phyloP scores from a whole-genome alignment of 2,888 invertebrate genomes.

The Slavum lentiscoides region DNA sequence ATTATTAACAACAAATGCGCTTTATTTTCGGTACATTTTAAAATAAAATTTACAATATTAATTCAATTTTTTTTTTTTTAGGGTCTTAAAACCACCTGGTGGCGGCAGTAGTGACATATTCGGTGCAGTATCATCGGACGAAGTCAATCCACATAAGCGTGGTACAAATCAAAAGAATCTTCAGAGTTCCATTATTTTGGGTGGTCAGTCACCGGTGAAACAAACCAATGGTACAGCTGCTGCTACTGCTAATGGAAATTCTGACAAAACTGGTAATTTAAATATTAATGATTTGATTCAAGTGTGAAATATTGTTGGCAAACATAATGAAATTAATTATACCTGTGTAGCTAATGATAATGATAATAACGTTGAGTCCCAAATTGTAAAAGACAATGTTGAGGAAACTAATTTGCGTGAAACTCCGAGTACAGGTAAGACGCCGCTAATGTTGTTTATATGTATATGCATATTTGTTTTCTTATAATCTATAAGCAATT shows the following conservation, averaged over 20 bases:
- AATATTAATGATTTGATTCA: not conserved
- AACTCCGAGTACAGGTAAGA: slow-evolving; percentile 9
- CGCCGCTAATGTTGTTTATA: not conserved
- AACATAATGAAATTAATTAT: slow-evolving; percentile 1
- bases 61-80: slow-evolving; percentile 59
- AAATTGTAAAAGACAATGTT: slow-evolving; percentile 18
- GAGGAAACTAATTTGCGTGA: slow-evolving; percentile 5
- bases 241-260: not conserved
- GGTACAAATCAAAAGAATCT: slow-evolving; percentile 50
- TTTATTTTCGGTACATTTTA: too few species aligned
- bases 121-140: slow-evolving; percentile 56
- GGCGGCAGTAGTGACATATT: slow-evolving; percentile 65
- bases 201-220: slow-evolving; percentile 33
- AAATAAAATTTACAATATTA: slow-evolving; percentile 12
- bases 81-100: slow-evolving; percentile 59
- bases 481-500: not conserved
- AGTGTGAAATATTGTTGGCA: not conserved
- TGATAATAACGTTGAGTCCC: slow-evolving; percentile 1
- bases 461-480: not conserved
- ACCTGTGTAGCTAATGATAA: slow-evolving; percentile 12
- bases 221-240: slow-evolving; percentile 17
- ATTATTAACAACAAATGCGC: too few species aligned
- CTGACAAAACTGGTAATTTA: slow-evolving; percentile 44
- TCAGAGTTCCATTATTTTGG: slow-evolving; percentile 48
- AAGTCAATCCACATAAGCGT: slow-evolving; percentile 46